A percentile compares a stretch with the other conserved stretches of the same genome.
phyloP scores from a whole-genome alignment of 2,113 vertebrate species.

The Xiphophorus couchianus region DNA sequence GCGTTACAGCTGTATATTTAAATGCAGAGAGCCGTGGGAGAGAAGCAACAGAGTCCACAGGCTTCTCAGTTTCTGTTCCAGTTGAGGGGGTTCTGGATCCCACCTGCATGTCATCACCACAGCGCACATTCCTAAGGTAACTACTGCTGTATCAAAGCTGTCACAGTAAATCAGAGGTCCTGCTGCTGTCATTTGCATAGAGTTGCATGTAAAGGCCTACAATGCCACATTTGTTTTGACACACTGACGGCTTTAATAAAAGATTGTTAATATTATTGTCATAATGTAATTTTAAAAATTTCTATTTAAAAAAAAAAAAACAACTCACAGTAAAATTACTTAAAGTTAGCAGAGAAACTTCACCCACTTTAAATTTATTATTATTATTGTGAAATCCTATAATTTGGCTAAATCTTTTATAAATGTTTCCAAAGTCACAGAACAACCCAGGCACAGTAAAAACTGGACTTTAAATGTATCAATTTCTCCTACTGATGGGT shows the following conservation, averaged over 20 bases:
- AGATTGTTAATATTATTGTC: background rate
- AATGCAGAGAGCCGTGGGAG: slow-evolving; percentile 43
- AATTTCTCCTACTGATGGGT: background rate
- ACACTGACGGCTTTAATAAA: slow-evolving; percentile 1
- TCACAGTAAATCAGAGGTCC: slow-evolving; percentile 53
- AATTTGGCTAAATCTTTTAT: background rate
- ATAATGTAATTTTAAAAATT: slow-evolving; percentile 5
- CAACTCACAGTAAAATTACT: background rate
- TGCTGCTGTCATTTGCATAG: slow-evolving; percentile 67
- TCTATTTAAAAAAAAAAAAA: background rate
- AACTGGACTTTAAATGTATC: background rate
- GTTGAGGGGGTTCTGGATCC: slow-evolving; percentile 43
- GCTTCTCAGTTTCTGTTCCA: slow-evolving; percentile 30
- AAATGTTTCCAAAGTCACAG: slow-evolving; percentile 14
- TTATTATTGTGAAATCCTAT: slow-evolving; percentile 9
- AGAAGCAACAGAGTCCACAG: slow-evolving; percentile 31
- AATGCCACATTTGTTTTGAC: background rate
- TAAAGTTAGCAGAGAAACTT: slow-evolving; percentile 8
- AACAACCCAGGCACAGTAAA: background rate
- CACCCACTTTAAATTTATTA: background rate
- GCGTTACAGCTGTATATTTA: slow-evolving; percentile 47
- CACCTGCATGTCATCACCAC: slow-evolving; percentile 31
- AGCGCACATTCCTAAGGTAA: slow-evolving; percentile 27
- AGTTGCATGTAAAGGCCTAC: slow-evolving; percentile 35
- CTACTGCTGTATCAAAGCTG: slow-evolving; percentile 36